Percentiles rank a stretch among this genome's conserved stretches.
Evolutionary conservation across 2,113 vertebrate species (phyloP).

Genomic region (Alosa alosa): DNA sequence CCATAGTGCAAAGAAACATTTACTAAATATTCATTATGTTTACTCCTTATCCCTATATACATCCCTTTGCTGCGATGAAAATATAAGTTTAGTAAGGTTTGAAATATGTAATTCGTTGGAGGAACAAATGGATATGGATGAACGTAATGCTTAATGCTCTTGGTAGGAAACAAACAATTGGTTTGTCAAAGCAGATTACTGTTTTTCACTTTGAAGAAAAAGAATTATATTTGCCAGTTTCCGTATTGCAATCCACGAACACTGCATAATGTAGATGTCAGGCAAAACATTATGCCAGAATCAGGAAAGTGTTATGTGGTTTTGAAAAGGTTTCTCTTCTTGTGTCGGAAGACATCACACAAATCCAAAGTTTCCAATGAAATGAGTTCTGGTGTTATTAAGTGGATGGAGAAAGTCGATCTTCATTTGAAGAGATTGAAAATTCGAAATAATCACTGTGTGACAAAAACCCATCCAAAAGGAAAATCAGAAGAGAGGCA

Average conservation of each 20-base stretch:
- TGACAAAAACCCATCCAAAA: neutral
- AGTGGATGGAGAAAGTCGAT: conserved; percentile 13
- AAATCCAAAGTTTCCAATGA: neutral
- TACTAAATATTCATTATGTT: conserved; percentile 38
- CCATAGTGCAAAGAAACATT: conserved; percentile 39
- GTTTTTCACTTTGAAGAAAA: neutral
- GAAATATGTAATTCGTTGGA: neutral
- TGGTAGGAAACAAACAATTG: neutral
- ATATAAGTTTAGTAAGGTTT: conserved; percentile 26
- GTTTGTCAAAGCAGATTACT: neutral
- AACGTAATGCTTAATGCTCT: neutral
- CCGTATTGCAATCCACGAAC: neutral
- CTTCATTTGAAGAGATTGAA: conserved; percentile 13
- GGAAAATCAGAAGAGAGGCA: conserved; percentile 13
- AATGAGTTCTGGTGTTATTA: neutral
- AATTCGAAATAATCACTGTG: conserved; percentile 1
- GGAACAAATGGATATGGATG: neutral
- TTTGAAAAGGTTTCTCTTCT: neutral
- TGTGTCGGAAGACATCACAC: neutral
- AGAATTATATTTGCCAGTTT: neutral
- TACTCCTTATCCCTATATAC: conserved; percentile 3
- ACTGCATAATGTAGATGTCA: conserved; percentile 6
- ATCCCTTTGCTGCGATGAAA: conserved; percentile 27
- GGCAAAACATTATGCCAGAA: conserved; percentile 3
- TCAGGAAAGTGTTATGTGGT: neutral